phyloP scores from a whole-genome alignment of 2,113 vertebrate genomes.

The Misgurnus mizolepis region DNA sequence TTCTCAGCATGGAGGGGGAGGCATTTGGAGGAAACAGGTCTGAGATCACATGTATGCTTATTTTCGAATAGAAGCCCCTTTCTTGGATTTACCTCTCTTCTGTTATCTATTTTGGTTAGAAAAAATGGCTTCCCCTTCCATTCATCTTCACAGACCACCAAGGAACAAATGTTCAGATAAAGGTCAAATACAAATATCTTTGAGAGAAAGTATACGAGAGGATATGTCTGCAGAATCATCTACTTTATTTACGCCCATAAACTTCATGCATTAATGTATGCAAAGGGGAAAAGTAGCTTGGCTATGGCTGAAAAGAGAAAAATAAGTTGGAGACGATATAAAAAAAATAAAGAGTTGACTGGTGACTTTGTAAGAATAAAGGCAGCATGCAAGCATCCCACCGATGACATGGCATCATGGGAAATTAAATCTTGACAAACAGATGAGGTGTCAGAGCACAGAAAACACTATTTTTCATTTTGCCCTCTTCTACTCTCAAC shows the following conservation, averaged over 20 bases:
- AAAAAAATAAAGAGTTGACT: conserved; percentile 55
- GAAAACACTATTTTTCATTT: conserved; percentile 79
- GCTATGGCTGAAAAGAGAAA: conserved; percentile 46
- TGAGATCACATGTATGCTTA: too few species aligned
- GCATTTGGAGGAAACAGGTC: too few species aligned
- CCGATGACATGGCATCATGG: conserved; percentile 67
- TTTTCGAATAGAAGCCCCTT: neutral
- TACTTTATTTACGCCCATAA: conserved; percentile 54
- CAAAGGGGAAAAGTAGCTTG: conserved; percentile 42
- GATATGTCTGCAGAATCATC: conserved; percentile 27
- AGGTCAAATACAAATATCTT: conserved; percentile 53
- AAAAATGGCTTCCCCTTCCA: neutral
- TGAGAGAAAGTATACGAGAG: conserved; percentile 59
- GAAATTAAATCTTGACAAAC: conserved; percentile 81
- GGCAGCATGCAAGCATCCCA: conserved; percentile 60
- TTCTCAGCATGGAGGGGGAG: too few species aligned
- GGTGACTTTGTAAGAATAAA: conserved; percentile 41
- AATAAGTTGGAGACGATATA: conserved; percentile 4
- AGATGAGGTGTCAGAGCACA: conserved; percentile 76
- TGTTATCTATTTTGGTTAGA: conserved; percentile 12
- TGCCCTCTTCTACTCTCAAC: conserved; percentile 68
- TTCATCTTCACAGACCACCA: neutral
- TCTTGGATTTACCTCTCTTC: conserved; percentile 48
- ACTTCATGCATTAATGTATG: conserved; percentile 53
- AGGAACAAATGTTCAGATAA: conserved; percentile 5